Base-by-base conservation (phyloP, 1,140 invertebrate genomes). In the Drosophila kohkoa region DNA sequence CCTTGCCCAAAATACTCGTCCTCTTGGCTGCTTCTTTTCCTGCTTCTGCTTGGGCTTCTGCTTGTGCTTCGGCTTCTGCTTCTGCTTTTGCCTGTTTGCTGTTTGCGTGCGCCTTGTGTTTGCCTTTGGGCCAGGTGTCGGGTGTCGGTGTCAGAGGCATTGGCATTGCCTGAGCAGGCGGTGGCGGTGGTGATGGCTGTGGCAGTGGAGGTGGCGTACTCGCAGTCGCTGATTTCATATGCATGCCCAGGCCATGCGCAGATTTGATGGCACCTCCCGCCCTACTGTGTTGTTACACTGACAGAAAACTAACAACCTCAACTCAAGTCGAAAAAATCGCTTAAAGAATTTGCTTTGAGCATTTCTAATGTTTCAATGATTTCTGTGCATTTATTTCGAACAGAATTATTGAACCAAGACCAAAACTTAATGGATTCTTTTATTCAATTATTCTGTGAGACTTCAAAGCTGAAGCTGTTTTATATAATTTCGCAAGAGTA, bases 111-210 rank as follows among this genome's bases (percentile, higher is more conserved):
- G 59, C 30, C 58, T 45, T 64, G 62, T 59, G 60, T 75, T 76
- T 71, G 68, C 68, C 73, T 76, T 58, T 59, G 73, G 68, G 73
- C 65, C 73, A 71, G 54, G 62, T 65, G 68, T 54, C 60, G 45
- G 35, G 73, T 54, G 45, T 63, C 59, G 32, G 67, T 52, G 58
- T 43, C 58, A 38, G 35, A 38, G 35, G 35, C 35, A 38, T 38
- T 38, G 35, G 35, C 35, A 38, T 38, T 38, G 35, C 35, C 2
- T 38, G 35, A 2, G 7, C 35, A 38, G 20, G 20, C 5, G 7
- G 41, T 13, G 38, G 25, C 63, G 5, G 73, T 60, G 45, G 57
- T 59, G 46, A 57, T 59, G 68, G 46, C 60, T 28, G 68, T 60
- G 45, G 62, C 67, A 25, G 67, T 52, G 58, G 43, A 45, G 28